Base-by-base conservation (phyloP, 2,888 invertebrate genomes). In the Colletes collaris region DNA sequence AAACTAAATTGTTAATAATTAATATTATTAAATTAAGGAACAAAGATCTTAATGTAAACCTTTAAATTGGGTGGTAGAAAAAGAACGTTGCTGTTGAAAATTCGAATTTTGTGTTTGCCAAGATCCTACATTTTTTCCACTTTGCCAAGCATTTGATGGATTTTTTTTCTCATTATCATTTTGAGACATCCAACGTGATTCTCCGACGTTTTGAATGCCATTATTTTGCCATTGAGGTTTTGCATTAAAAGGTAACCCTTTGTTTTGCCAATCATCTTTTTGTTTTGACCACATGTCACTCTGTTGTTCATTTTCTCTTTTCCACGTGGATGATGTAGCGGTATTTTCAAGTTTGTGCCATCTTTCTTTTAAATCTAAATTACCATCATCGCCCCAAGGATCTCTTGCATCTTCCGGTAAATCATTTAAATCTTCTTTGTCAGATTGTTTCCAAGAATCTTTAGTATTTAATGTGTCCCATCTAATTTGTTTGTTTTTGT, bases 321-420 rank as follows among this genome's bases (percentile, higher is more conserved):
- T 59, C 87, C 89, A 89, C 49, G 59, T 71, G 1, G 77, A 81
- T 6, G 88, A 82, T 6, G 82, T 6, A 37, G 8, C 4, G 3
- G 58, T 63, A 49, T 37, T 71, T 37, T 87, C 87, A 16, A 55
- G 55, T 27, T 86, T 87, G 7, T 8, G 27, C 82, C 84, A 84
- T 11, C 88, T 78, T 16, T 88, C 87, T 44, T 88, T 86, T 11
- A 84, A 40, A 5, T 68, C 82, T 11, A 77, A n/a, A 66, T 73
- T 76, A 16, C 76, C 65, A 60, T 92, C 92, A 40, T 93, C 93
- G 4, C 89, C 92, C 93, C 93, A 93, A 11, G 93, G 93, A 86
- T 93, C 93, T 68, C 89, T 88, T 3, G 93, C 92, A 68, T 93
- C 92, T 69, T 93, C 92, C 0, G 93, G 92, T 35, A 93, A 82